A percentile compares a stretch with the other conserved stretches of the same genome.
Evolutionary conservation across 2,888 invertebrate species (phyloP).

Genomic region (Agriopis leucophaearia): DNA sequence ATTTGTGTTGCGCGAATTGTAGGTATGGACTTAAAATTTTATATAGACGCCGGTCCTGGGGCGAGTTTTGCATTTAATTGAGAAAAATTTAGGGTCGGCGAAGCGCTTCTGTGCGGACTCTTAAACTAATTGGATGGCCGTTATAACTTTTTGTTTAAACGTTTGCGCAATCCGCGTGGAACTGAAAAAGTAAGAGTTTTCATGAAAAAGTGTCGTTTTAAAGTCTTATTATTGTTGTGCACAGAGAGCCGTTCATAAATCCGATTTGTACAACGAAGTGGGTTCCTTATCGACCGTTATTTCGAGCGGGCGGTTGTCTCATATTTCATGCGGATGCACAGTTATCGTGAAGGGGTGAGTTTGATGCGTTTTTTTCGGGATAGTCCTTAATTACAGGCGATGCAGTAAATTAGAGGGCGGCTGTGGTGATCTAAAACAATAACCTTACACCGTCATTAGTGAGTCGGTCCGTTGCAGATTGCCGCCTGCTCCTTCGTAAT

Average conservation of each 20-base stretch:
- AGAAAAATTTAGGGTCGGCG: conserved; percentile 83
- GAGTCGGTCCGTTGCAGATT: conserved; percentile 63
- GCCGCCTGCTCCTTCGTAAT: conserved; percentile 72
- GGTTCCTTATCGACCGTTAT: conserved; percentile 60
- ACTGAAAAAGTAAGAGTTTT: conserved; percentile 31
- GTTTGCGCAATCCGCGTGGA: conserved; percentile 67
- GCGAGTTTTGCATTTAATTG: conserved; percentile 85
- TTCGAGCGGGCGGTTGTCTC: conserved; percentile 48
- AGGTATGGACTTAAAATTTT: conserved; percentile 84
- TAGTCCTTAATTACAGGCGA: conserved; percentile 77
- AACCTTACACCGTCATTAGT: conserved; percentile 77
- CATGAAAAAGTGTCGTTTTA: conserved; percentile 32
- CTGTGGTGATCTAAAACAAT: conserved; percentile 82
- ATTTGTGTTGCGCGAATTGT: conserved; percentile 86
- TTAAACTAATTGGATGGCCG: conserved; percentile 84
- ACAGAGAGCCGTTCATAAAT: conserved; percentile 31
- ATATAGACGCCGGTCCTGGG: conserved; percentile 78
- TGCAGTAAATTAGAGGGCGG: conserved; percentile 81
- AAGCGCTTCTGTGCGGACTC: conserved; percentile 84
- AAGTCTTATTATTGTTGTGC: conserved; percentile 43
- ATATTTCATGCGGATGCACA: conserved; percentile 73
- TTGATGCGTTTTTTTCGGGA: conserved; percentile 71
- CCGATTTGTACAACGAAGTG: conserved; percentile 36
- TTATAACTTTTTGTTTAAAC: conserved; percentile 82
- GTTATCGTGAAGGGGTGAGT: conserved; percentile 75